phyloP scores from a whole-genome alignment of 2,888 invertebrate genomes.

The Caenorhabditis doughertyi region DNA sequence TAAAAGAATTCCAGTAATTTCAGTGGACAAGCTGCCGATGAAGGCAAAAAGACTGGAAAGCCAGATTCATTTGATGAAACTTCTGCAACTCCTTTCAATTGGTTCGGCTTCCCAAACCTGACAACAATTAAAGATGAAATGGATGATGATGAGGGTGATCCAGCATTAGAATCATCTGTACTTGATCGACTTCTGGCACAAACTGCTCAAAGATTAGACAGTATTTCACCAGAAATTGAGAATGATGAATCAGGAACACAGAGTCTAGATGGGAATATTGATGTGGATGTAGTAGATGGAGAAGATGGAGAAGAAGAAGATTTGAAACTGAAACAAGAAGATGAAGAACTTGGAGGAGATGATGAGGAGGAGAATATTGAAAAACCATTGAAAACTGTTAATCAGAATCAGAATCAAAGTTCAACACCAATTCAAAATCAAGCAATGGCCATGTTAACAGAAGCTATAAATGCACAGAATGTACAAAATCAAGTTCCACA shows the following conservation, averaged over 20 bases:
- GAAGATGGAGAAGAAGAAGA: constrained; percentile 44
- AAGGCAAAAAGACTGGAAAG: constrained; percentile 42
- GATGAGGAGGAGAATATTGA: constrained; percentile 15
- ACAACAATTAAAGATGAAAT: constrained; percentile 53
- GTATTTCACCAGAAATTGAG: constrained; percentile 68
- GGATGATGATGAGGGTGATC: constrained; percentile 59
- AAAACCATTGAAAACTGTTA: not conserved
- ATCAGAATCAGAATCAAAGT: not conserved
- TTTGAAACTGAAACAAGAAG: constrained; percentile 2
- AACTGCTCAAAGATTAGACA: constrained; percentile 60
- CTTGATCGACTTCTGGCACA: constrained; percentile 66
- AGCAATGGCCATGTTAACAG: constrained; percentile 36
- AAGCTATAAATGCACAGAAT: constrained; percentile 28
- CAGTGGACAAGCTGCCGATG: constrained; percentile 57
- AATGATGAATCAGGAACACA: constrained; percentile 72
- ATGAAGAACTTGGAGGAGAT: constrained; percentile 13
- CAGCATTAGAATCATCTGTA: constrained; percentile 55
- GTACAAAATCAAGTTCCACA: constrained; percentile 23
- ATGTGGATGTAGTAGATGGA: constrained; percentile 34
- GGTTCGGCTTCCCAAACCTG: constrained; percentile 54
- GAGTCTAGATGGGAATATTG: constrained; percentile 58
- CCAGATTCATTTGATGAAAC: constrained; percentile 36
- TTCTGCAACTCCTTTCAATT: constrained; percentile 43
- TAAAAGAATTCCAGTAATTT: constrained; percentile 14
- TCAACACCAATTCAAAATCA: not conserved